Conservation (phyloP, 2,113 vertebrate genomes). For the Pteropus alecto region DNA sequence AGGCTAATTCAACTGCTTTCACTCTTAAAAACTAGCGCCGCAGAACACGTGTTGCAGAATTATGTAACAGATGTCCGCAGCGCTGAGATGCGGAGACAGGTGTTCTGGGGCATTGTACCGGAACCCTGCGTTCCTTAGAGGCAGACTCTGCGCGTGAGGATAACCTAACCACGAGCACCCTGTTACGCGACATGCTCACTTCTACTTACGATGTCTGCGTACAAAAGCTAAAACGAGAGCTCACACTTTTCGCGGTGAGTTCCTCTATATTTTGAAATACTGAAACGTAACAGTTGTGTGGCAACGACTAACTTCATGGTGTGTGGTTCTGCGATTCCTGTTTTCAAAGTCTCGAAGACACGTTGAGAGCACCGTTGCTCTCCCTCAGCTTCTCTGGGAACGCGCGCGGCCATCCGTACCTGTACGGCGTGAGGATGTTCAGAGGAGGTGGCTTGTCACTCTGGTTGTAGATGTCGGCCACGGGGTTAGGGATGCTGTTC, state of each 20-base stretch:
- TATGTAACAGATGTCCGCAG: not conserved
- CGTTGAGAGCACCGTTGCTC: not conserved
- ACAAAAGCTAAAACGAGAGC: not conserved
- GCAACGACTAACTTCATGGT: not conserved
- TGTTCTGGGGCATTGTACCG: not conserved
- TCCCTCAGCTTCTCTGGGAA: not conserved
- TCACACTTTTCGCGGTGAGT: not conserved
- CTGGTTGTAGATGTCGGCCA: constrained; percentile 94
- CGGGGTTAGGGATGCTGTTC: constrained; percentile 93
- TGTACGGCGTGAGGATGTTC: constrained; percentile 93
- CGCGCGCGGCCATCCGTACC: constrained; percentile 83
- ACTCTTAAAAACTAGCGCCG: not conserved
- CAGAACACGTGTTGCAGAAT: not conserved
- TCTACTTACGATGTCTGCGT: not conserved
- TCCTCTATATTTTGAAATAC: not conserved
- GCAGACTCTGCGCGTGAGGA: not conserved
- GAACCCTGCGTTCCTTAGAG: not conserved
- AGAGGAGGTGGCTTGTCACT: constrained; percentile 97
- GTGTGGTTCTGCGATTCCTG: not conserved
- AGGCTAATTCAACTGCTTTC: not conserved
- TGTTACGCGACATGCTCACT: not conserved
- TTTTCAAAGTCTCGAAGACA: not conserved
- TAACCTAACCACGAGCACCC: not conserved
- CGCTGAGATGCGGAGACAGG: not conserved
- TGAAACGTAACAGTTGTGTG: not conserved